A percentile compares a stretch with the other conserved stretches of the same genome.
These are phyloP conservation scores for Pelochelys cantorii DNA, from an alignment of 2,797 vertebrate genomes.

Conservation along the genomic window DNA sequence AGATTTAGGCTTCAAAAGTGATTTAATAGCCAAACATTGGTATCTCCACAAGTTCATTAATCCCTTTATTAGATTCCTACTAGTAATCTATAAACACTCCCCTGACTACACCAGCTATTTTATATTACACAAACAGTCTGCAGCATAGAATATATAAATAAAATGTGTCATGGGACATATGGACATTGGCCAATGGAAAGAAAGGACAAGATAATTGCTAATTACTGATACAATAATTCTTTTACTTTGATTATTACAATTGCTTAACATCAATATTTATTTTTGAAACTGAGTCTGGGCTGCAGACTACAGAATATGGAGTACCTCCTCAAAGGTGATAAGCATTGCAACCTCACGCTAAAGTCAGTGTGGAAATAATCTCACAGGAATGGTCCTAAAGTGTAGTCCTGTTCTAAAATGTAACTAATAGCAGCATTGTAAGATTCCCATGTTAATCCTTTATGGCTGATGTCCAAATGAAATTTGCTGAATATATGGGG, in stretches of 20 bases:
- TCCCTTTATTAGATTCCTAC: not conserved
- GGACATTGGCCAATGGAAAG: not conserved
- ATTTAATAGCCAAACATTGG: not conserved
- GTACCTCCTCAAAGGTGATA: not conserved
- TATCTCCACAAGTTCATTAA: not conserved
- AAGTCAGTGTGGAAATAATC: not conserved
- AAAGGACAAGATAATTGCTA: fast-evolving
- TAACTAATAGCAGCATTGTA: no score
- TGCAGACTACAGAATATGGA: not conserved
- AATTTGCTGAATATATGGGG: not conserved
- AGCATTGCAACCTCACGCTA: not conserved
- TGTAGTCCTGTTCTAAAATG: not conserved
- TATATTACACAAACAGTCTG: not conserved
- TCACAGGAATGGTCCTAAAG: not conserved
- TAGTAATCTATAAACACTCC: not conserved
- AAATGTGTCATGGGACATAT: not conserved
- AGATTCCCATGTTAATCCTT: not conserved
- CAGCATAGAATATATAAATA: not conserved
- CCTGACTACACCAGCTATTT: not conserved
- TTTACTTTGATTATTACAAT: not conserved
- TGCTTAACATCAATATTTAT: not conserved
- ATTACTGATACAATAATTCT: not conserved
- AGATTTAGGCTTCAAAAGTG: not conserved
- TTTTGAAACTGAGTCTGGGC: not conserved
- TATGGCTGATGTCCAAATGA: not conserved